These are phyloP conservation scores for Manis javanica DNA, from an alignment of 2,797 vertebrate species.

Conservation along the genomic window DNA sequence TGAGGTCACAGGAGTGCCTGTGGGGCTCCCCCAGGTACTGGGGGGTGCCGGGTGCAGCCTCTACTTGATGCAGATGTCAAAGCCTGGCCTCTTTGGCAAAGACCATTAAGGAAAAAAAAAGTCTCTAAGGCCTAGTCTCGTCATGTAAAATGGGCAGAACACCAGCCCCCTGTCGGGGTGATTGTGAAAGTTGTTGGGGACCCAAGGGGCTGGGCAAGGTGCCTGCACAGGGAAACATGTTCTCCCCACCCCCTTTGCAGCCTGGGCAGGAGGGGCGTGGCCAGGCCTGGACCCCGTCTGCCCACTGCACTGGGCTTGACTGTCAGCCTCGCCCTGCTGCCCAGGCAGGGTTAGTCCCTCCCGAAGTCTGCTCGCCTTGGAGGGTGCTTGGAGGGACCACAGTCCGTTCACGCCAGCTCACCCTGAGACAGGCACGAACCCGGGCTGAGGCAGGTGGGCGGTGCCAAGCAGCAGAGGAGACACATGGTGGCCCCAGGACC, in stretches of 20 bases:
- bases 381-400: neutral
- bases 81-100: neutral
- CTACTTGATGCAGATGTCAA: accelerated
- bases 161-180: neutral
- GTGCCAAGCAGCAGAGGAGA: accelerated
- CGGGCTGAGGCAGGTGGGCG: neutral
- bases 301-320: neutral
- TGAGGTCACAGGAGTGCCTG: neutral
- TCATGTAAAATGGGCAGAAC: neutral
- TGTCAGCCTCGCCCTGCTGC: neutral
- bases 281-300: neutral
- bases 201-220: neutral
- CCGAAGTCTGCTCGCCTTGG: neutral
- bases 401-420: accelerated
- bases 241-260: neutral
- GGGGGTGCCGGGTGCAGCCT: no score
- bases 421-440: neutral
- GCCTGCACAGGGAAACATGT: neutral
- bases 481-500: accelerated
- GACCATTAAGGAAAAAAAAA: neutral
- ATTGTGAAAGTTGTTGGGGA: no score
- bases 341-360: no score
- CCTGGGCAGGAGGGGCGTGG: accelerated
- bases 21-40: accelerated
- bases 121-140: neutral